These are phyloP conservation scores for Ecliptopera silaceata DNA, from an alignment of 2,888 invertebrate genomes.

Conservation along the genomic window DNA sequence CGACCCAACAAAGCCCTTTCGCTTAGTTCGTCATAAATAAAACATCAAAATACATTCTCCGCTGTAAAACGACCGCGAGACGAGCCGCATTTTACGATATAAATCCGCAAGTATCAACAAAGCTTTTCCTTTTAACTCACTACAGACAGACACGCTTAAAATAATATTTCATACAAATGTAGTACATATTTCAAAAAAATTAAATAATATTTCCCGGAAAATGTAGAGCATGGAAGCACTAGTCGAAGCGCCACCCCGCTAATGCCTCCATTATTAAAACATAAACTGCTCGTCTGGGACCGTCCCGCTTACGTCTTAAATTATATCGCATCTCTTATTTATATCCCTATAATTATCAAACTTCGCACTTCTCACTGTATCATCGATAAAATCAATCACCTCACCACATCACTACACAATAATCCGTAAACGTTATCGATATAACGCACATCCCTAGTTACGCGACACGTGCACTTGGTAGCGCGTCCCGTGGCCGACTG, in stretches of 20 bases:
- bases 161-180: neutral
- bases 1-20: slow-evolving; percentile 12
- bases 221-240: slow-evolving; percentile 21
- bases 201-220: slow-evolving; percentile 1
- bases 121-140: slow-evolving; percentile 1
- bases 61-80: slow-evolving; percentile 10
- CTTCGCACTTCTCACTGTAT: slow-evolving; percentile 7
- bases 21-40: slow-evolving; percentile 24
- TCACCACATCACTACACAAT: slow-evolving; percentile 60
- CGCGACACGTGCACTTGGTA: slow-evolving; percentile 43
- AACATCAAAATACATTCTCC: slow-evolving; percentile 20
- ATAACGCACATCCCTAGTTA: slow-evolving; percentile 22
- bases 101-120: slow-evolving; percentile 15
- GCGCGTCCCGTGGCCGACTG: slow-evolving; percentile 61
- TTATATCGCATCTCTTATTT: slow-evolving; percentile 3
- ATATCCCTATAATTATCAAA: slow-evolving; percentile 37
- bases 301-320: slow-evolving; percentile 23
- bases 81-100: slow-evolving; percentile 6
- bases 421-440: slow-evolving; percentile 26
- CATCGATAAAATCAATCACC: slow-evolving; percentile 28
- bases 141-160: neutral
- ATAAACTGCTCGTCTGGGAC: slow-evolving; percentile 47
- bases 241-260: slow-evolving; percentile 44
- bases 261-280: slow-evolving; percentile 68
- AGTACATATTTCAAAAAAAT: neutral